Percentiles rank a stretch among this genome's conserved stretches.
Conservation (phyloP, 2,113 vertebrate genomes). For the Canis aureus region DNA sequence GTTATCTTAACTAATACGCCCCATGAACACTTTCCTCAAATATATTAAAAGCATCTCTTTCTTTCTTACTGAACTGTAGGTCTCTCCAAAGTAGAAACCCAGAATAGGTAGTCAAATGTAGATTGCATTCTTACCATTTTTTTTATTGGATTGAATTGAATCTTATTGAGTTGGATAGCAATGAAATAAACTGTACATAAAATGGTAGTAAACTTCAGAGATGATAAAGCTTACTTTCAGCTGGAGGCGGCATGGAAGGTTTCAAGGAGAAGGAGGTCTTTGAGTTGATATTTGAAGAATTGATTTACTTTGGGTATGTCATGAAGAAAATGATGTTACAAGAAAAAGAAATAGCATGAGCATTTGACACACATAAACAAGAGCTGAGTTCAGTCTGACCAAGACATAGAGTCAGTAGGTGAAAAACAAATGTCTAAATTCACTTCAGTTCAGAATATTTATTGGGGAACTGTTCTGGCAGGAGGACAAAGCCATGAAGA, state of each 20-base stretch:
- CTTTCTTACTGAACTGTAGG: not conserved
- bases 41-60: not conserved
- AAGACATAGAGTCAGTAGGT: not conserved
- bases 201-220: not conserved
- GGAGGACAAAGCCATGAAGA: not conserved
- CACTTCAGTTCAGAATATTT: not conserved
- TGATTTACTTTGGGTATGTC: not conserved
- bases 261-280: not conserved
- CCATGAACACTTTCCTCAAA: not conserved
- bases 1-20: not conserved
- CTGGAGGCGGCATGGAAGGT: not conserved
- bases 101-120: not conserved
- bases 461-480: not conserved
- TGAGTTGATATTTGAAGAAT: not conserved
- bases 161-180: not conserved
- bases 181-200: not conserved
- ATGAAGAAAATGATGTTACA: not conserved
- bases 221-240: not conserved
- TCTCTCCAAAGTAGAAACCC: not conserved
- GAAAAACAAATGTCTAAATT: not conserved
- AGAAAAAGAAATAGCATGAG: not conserved
- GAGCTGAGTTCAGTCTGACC: not conserved
- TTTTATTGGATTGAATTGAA: not conserved
- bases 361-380: not conserved
- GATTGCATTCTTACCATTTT: slow-evolving; percentile 7